Conservation (phyloP, 2,113 vertebrate genomes). For the Pluvialis apricaria region DNA sequence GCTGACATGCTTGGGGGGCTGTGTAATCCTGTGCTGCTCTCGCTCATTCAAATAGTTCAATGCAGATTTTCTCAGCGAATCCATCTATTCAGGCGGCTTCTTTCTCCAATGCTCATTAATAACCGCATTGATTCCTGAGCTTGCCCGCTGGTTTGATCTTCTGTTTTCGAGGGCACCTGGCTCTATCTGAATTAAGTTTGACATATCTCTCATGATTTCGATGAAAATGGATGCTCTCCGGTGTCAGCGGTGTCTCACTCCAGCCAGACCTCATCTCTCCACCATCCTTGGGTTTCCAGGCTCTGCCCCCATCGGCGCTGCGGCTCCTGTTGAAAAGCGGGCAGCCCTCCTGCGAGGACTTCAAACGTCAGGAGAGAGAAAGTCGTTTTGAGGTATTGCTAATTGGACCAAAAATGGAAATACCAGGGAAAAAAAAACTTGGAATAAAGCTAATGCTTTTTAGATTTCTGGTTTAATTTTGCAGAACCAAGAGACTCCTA, state of each 20-base stretch:
- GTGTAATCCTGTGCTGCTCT: not conserved
- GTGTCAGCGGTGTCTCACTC: not conserved
- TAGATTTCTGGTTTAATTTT: not conserved
- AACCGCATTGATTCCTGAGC: not conserved
- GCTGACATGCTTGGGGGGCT: rapidly evolving
- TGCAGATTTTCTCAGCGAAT: too few relatives aligned
- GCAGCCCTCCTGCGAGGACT: not conserved
- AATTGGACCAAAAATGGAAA: not conserved
- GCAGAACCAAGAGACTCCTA: not conserved
- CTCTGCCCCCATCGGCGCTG: rapidly evolving
- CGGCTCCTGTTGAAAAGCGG: not conserved
- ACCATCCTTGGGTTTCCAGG: not conserved
- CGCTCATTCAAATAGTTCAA: not conserved
- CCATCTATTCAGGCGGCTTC: not conserved
- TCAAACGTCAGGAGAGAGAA: not conserved
- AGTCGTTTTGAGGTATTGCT: not conserved
- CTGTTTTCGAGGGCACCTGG: not conserved
- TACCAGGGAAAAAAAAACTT: not conserved
- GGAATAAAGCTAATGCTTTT: not conserved
- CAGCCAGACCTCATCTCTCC: not conserved
- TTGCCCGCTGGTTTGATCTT: not conserved
- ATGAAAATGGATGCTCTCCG: not conserved
- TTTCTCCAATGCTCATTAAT: not conserved
- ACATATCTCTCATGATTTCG: not conserved
- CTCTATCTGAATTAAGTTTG: not conserved